Conservation (phyloP, 2,797 vertebrate genomes). For the Sciaenops ocellatus region DNA sequence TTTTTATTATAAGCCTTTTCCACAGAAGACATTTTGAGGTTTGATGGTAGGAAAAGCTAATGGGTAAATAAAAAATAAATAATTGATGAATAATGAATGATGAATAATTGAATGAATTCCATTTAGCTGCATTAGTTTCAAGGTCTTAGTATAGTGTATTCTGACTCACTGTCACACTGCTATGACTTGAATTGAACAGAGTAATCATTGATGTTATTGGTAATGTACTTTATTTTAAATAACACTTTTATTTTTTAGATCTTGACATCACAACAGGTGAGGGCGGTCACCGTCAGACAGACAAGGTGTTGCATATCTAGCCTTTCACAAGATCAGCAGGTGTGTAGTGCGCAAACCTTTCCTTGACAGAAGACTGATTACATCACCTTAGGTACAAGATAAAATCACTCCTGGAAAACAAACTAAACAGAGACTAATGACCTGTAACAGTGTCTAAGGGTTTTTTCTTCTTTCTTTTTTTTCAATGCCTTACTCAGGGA, state of each 20-base stretch:
- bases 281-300: not conserved
- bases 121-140: not conserved
- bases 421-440: slow-evolving; percentile 9
- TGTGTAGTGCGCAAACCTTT: slow-evolving; percentile 1
- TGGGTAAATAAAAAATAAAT: not conserved
- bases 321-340: not conserved
- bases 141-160: not conserved
- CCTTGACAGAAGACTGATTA: slow-evolving; percentile 20
- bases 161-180: not conserved
- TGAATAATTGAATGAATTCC: not conserved
- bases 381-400: not conserved
- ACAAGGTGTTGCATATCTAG: not conserved
- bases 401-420: slow-evolving; percentile 19
- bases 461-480: not conserved
- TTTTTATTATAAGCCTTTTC: too few relatives aligned
- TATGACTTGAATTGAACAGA: not conserved
- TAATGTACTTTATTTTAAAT: not conserved
- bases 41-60: too few relatives aligned
- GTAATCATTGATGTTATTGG: not conserved
- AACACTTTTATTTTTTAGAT: not conserved
- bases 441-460: not conserved
- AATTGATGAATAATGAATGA: too few relatives aligned
- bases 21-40: too few relatives aligned
- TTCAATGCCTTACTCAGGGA: slow-evolving; percentile 7
- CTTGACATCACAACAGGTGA: not conserved